These are phyloP conservation scores for Protonemura montana DNA, from an alignment of 2,888 invertebrate genomes.

Conservation along the genomic window DNA sequence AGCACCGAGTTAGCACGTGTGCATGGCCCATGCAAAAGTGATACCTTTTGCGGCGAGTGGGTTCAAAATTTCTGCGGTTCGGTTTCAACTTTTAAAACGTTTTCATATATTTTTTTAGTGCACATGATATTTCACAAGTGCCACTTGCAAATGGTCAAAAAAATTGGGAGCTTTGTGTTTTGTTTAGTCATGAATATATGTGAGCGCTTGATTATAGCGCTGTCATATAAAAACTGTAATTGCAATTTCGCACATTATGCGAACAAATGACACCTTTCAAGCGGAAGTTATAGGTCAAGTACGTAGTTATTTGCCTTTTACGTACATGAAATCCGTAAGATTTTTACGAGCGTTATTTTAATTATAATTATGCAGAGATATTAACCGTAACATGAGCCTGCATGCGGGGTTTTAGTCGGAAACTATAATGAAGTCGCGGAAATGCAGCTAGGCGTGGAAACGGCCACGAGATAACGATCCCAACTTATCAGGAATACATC, in stretches of 20 bases:
- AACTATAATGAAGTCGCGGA: neutral
- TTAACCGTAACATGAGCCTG: neutral
- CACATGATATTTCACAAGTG: no score
- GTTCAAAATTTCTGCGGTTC: no score
- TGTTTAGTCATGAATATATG: no score
- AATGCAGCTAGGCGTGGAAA: neutral
- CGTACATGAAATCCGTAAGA: neutral
- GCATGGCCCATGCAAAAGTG: no score
- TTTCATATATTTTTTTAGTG: no score
- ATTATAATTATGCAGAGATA: neutral
- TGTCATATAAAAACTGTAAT: neutral
- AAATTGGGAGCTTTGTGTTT: no score
- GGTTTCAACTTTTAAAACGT: no score
- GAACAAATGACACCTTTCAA: neutral
- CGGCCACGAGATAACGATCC: conserved; percentile 17
- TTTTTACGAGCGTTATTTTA: neutral
- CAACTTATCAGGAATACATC: conserved; percentile 7
- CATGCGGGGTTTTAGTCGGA: neutral
- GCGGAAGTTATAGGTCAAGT: neutral
- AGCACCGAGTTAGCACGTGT: neutral
- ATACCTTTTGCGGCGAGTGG: no score
- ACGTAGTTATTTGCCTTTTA: neutral
- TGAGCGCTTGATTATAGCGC: neutral
- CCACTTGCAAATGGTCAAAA: no score
- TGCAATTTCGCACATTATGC: neutral